Evolutionary conservation across 2,888 invertebrate genomes (phyloP), one percentile per base, ranked within the genome.

Genomic region (Microctonus aethiopoides): DNA sequence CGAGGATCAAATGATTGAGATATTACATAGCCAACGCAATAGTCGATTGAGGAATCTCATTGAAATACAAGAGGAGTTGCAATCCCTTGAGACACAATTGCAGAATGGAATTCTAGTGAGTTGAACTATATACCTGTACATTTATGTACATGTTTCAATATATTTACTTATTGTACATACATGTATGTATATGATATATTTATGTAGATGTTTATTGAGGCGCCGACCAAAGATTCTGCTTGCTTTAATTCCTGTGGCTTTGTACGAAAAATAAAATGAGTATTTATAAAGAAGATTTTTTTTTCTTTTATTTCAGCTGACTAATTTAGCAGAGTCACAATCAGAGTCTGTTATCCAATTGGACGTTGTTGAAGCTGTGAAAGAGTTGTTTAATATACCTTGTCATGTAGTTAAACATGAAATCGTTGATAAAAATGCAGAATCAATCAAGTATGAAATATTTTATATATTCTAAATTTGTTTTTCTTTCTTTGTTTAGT

Each of bases 1-100:
- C 54, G 91, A 91, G 75, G 79, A 84, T 11, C 86, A 88, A 72
- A 79, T 90, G 2, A 82, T 87, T 1, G 80, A 84, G 5, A 79
- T 83, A 20, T 74, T 90, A 9, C 69, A 83, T 4, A 81, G 75
- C 0, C 75, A 77, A 2, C 70, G 72, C 0, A 22, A 59, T 13
- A 2, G 39, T 1, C 20, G 61, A 0, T 62, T 52, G 22, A 60
- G 61, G 7, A 74, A 80, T 66, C 67, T 85, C 4, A 69, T 76
- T 0, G 72, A 75, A 0, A 72, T 83, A 13, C 61, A 71, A 0
- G 7, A 29, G 1, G 68, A 74, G 2, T 72, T 85, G 1, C 67
- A 51, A 5, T 20, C 20, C 0, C 72, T 78, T 2, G 78, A 80
- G 16, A 74, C 78, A 0, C 66, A 67, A 51, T 63, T 84, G 57